These are phyloP conservation scores for Bos javanicus DNA, from an alignment of 2,113 vertebrate genomes.

Conservation along the genomic window DNA sequence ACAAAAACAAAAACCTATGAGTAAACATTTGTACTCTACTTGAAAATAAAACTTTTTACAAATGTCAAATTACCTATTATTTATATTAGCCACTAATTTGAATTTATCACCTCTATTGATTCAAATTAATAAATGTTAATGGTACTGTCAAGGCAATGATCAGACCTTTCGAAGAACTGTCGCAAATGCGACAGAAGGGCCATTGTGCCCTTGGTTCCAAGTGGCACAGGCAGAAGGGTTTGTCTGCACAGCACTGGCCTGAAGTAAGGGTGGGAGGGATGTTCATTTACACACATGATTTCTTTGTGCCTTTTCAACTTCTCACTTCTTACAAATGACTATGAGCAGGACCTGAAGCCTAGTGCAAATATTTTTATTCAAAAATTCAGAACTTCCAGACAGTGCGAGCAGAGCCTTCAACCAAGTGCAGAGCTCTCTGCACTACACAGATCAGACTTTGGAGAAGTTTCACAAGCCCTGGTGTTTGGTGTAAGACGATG, in stretches of 20 bases:
- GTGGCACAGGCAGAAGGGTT: background rate
- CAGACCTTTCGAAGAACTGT: background rate
- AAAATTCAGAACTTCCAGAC: background rate
- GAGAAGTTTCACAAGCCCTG: background rate
- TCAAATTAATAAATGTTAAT: background rate
- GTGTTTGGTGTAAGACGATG: background rate
- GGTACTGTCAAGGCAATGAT: background rate
- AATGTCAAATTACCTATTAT: background rate
- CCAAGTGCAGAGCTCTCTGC: background rate
- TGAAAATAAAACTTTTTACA: slow-evolving; percentile 20
- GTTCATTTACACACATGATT: background rate
- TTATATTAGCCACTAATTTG: background rate
- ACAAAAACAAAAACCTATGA: background rate
- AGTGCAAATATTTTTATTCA: background rate
- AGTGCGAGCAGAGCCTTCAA: background rate
- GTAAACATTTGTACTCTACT: background rate
- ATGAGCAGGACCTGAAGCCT: background rate
- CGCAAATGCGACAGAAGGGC: background rate
- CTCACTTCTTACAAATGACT: background rate
- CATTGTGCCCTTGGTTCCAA: background rate
- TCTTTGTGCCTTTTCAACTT: background rate
- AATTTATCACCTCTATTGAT: background rate
- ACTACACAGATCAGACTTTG: rapidly evolving
- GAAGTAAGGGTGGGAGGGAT: background rate
- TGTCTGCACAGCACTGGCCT: background rate